Conservation (phyloP, 2,113 vertebrate species). For the Notarius lentiginosus region DNA sequence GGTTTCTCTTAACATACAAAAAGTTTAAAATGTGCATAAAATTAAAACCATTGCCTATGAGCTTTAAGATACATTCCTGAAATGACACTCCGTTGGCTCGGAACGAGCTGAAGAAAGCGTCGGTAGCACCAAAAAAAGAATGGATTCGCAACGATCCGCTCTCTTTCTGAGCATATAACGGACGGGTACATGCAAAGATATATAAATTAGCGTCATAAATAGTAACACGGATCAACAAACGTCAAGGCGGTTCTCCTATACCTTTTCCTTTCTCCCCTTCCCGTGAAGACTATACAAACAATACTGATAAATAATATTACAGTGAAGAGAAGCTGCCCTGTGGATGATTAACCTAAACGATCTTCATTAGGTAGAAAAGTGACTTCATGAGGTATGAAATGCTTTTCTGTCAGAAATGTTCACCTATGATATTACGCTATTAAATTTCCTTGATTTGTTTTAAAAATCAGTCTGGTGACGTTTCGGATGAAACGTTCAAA, state of each 20-base stretch:
- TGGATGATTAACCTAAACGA: conserved; percentile 49
- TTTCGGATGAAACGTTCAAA: conserved; percentile 2
- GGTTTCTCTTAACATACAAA: too few relatives aligned
- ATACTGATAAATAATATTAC: conserved; percentile 65
- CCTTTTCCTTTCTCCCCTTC: conserved; percentile 34
- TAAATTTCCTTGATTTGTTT: conserved; percentile 6
- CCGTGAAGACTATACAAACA: conserved; percentile 17
- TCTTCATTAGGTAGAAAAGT: conserved; percentile 51
- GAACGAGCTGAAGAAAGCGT: not conserved
- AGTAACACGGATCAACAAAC: conserved; percentile 56
- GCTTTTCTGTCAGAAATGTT: conserved; percentile 7
- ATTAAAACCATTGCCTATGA: too few relatives aligned
- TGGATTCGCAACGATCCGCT: conserved; percentile 1
- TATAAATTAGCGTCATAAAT: conserved; percentile 65
- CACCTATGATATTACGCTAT: conserved; percentile 6
- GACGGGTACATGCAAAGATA: conserved; percentile 65
- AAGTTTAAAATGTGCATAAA: too few relatives aligned
- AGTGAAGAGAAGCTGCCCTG: conserved; percentile 74
- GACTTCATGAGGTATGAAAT: conserved; percentile 66
- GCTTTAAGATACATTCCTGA: conserved; percentile 39
- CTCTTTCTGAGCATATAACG: conserved; percentile 54
- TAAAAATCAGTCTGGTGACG: not conserved
- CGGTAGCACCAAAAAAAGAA: conserved; percentile 59
- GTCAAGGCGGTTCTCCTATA: conserved; percentile 49
- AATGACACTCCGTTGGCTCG: not conserved